A percentile compares a stretch with the other conserved stretches of the same genome.
Conservation (phyloP, 1,140 invertebrate genomes). For the Brachionus calyciflorus region DNA sequence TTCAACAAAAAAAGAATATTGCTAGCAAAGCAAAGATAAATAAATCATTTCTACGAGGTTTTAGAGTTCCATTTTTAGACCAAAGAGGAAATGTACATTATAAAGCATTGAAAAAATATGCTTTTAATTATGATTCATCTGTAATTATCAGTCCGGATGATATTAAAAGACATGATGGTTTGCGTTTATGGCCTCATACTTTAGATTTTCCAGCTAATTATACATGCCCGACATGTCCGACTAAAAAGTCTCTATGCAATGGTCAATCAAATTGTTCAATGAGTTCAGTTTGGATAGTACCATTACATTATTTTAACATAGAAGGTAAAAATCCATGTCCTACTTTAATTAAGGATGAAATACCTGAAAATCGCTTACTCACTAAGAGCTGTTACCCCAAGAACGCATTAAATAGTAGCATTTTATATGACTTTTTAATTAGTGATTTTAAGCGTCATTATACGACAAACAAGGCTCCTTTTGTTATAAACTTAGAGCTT, state of each 20-base stretch:
- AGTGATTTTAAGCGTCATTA: conserved; percentile 18
- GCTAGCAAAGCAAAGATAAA: conserved; percentile 6
- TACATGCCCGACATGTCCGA: conserved; percentile 29
- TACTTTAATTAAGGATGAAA: conserved; percentile 6
- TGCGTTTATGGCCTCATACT: conserved; percentile 38
- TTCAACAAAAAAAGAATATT: conserved; percentile 25
- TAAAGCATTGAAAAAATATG: conserved; percentile 21
- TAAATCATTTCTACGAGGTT: conserved; percentile 15
- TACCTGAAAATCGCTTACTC: background rate
- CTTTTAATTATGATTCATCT: conserved; percentile 38
- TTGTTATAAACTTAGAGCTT: conserved; percentile 9
- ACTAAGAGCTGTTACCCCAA: background rate
- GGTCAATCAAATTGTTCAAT: conserved; percentile 28
- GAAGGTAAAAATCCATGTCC: conserved; percentile 35
- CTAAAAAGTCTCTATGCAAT: conserved; percentile 4
- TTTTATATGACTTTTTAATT: background rate
- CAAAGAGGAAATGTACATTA: conserved; percentile 22
- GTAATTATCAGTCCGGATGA: conserved; percentile 10
- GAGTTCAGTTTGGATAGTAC: conserved; percentile 15
- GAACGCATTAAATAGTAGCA: background rate
- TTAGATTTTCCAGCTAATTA: conserved; percentile 32
- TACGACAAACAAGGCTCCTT: conserved; percentile 35
- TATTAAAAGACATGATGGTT: background rate
- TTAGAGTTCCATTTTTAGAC: conserved; percentile 14
- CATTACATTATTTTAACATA: conserved; percentile 31